Evolutionary conservation across 2,113 vertebrate genomes (phyloP).

Genomic region (Tetrax tetrax): DNA sequence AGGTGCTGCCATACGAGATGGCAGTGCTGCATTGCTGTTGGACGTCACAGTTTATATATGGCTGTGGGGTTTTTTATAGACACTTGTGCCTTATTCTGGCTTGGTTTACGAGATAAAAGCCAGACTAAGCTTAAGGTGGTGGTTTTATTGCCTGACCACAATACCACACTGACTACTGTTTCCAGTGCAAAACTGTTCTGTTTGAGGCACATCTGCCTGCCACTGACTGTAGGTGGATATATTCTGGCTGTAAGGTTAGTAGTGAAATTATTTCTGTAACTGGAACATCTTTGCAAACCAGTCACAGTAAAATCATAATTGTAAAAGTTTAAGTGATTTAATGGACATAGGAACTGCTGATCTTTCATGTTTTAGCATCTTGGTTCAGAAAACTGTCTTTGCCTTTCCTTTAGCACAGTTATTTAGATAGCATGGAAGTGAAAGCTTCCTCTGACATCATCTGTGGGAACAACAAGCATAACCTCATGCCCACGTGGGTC

Average conservation of each 20-base stretch:
- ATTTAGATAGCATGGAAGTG: not conserved
- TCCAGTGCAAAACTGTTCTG: not conserved
- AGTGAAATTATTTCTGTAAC: not conserved
- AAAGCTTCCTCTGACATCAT: not conserved
- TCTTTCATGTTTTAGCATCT: not conserved
- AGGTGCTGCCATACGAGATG: not conserved
- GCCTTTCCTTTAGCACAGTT: not conserved
- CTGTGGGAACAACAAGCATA: not conserved
- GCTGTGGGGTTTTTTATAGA: not conserved
- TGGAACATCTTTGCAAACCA: not conserved
- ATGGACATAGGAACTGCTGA: not conserved
- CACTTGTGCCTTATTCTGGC: not conserved
- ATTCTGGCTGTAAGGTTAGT: not conserved
- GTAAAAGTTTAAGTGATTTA: not conserved
- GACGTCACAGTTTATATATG: rapidly evolving
- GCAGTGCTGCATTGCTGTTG: not conserved
- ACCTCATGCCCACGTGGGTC: not conserved
- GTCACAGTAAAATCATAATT: not conserved
- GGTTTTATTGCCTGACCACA: not conserved
- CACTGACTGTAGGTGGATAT: not conserved
- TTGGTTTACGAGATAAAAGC: not conserved
- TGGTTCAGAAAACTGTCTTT: not conserved
- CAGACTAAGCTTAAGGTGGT: not conserved
- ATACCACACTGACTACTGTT: rapidly evolving
- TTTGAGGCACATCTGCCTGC: not conserved